A percentile compares a stretch with the other conserved stretches of the same genome.
phyloP scores from a whole-genome alignment of 2,797 vertebrate species.

The Molossus molossus region DNA sequence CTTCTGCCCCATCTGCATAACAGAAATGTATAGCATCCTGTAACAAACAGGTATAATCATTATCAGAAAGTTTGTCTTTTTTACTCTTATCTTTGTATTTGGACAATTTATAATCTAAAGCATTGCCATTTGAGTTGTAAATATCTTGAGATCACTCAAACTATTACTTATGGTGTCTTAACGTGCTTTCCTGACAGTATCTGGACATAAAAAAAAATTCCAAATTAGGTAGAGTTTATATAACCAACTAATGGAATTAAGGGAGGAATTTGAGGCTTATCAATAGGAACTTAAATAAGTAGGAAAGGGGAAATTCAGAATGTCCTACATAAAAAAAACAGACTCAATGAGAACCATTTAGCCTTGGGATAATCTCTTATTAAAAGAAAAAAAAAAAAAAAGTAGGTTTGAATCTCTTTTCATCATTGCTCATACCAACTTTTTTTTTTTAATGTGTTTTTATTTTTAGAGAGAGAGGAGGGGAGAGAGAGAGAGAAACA shows the following conservation, averaged over 20 bases:
- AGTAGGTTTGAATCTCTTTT: background rate
- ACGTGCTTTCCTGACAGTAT: background rate
- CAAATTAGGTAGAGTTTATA: conserved; percentile 51
- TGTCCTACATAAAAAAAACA: background rate
- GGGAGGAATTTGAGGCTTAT: background rate
- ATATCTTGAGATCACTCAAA: conserved; percentile 7
- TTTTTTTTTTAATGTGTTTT: background rate
- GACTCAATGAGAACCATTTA: background rate
- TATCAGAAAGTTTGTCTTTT: conserved; percentile 17
- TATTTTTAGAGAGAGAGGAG: no score
- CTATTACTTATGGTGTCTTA: background rate
- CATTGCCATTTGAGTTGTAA: background rate
- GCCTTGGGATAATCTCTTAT: background rate
- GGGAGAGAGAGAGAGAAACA: no score
- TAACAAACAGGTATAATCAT: background rate
- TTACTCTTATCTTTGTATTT: background rate
- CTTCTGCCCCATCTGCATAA: background rate
- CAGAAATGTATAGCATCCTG: background rate
- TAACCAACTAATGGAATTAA: background rate
- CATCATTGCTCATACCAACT: background rate
- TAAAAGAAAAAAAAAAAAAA: conserved; percentile 8
- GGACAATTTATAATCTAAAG: background rate
- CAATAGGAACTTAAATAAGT: background rate
- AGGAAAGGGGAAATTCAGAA: conserved; percentile 10
- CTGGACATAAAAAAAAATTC: background rate